A percentile compares a stretch with the other conserved stretches of the same genome.
These are phyloP conservation scores for Centroberyx gerrardi DNA, from an alignment of 2,797 vertebrate genomes.

Conservation along the genomic window DNA sequence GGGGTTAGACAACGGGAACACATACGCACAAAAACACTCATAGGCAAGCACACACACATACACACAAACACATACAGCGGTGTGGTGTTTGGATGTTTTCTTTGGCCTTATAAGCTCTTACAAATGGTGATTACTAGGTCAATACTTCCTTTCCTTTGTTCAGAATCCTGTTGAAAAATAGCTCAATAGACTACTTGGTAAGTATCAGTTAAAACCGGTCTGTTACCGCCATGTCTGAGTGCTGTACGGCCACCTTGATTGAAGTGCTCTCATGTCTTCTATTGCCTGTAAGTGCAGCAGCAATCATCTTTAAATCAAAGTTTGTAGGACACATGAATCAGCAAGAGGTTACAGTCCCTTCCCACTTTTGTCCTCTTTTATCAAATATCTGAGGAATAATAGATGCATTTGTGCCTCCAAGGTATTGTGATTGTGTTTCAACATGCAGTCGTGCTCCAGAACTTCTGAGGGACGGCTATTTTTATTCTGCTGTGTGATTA, in stretches of 20 bases:
- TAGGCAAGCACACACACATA: not conserved
- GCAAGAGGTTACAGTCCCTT: conserved; percentile 53
- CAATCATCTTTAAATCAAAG: conserved; percentile 73
- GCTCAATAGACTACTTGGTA: conserved; percentile 36
- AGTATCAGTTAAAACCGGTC: conserved; percentile 43
- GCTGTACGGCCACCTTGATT: conserved; percentile 68
- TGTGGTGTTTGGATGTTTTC: not conserved
- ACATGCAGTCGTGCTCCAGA: conserved; percentile 56
- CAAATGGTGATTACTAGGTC: conserved; percentile 24
- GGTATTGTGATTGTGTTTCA: conserved; percentile 65
- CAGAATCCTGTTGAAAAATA: conserved; percentile 13
- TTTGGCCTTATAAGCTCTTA: not conserved
- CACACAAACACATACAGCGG: not conserved
- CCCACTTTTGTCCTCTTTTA: conserved; percentile 58
- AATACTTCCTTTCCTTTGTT: not conserved
- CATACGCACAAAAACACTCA: not conserved
- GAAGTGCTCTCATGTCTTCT: conserved; percentile 74
- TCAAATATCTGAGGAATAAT: conserved; percentile 61
- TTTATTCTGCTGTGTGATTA: conserved; percentile 76
- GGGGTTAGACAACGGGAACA: conserved; percentile 7
- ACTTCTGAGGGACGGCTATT: conserved; percentile 71
- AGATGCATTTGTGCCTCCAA: conserved; percentile 55
- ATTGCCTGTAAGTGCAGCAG: conserved; percentile 58
- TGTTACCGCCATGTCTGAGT: conserved; percentile 52
- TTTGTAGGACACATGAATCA: conserved; percentile 69